Percentiles rank a stretch among this genome's conserved stretches.
These are phyloP conservation scores for Drosophila mimetica DNA, from an alignment of 2,888 invertebrate species.

Conservation along the genomic window DNA sequence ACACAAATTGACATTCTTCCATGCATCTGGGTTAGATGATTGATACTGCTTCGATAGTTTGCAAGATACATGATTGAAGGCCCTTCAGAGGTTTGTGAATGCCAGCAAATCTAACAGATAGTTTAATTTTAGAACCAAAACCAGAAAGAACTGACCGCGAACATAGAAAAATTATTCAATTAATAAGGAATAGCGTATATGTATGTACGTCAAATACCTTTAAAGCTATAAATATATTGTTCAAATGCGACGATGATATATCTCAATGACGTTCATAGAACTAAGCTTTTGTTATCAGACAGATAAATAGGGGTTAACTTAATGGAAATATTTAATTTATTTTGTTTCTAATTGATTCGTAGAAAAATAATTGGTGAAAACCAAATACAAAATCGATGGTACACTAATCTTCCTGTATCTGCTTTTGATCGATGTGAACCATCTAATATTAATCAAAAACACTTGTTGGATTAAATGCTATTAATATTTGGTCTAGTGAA, in stretches of 20 bases:
- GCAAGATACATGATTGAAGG: not conserved
- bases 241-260: not conserved
- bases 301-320: conserved; percentile 9
- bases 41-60: conserved; percentile 11
- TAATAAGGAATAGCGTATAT: conserved; percentile 1
- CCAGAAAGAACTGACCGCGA: not conserved
- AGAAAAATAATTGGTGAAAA: not conserved
- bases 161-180: conserved; percentile 4
- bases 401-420: no score
- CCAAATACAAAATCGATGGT: no score
- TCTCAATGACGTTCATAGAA: conserved; percentile 12
- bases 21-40: conserved; percentile 45
- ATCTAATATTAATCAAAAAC: no score
- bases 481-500: no score
- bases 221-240: conserved; percentile 10
- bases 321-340: not conserved
- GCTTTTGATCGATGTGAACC: no score
- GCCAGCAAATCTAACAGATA: not conserved
- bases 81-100: not conserved
- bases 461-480: no score
- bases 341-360: conserved; percentile 6
- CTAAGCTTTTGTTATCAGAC: conserved; percentile 12
- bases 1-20: conserved; percentile 60
- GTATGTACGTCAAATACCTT: not conserved
- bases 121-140: conserved; percentile 4